phyloP scores from a whole-genome alignment of 1,140 invertebrate species.

The Eufriesea mexicana region DNA sequence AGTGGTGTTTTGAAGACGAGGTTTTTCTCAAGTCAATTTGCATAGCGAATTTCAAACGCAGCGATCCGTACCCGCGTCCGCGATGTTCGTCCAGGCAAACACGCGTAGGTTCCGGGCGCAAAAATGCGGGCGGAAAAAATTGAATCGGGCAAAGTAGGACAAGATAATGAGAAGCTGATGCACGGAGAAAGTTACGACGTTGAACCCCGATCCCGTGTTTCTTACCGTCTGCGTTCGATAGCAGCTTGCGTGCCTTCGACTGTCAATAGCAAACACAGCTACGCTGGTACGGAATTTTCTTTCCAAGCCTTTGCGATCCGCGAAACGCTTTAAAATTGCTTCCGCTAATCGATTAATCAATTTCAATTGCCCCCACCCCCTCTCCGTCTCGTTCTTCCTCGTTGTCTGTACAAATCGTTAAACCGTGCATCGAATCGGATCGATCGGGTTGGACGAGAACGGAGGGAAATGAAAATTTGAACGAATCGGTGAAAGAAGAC shows the following conservation, averaged over 20 bases:
- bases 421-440: constrained; percentile 15
- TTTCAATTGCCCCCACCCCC: constrained; percentile 9
- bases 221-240: constrained; percentile 31
- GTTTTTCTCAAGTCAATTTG: not conserved
- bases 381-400: not conserved
- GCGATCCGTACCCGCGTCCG: not conserved
- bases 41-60: not conserved
- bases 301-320: constrained; percentile 16
- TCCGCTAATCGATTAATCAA: constrained; percentile 40
- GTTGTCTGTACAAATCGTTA: not conserved
- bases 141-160: constrained; percentile 31
- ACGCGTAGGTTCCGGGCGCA: not conserved
- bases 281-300: constrained; percentile 19
- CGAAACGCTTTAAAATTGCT: constrained; percentile 32
- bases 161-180: constrained; percentile 47
- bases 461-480: constrained; percentile 38
- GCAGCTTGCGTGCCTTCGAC: constrained; percentile 44
- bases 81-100: not conserved
- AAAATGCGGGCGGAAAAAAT: constrained; percentile 20
- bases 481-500: not conserved
- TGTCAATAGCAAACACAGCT: constrained; percentile 45
- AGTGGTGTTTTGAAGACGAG: not conserved
- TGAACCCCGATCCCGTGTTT: constrained; percentile 15
- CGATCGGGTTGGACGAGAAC: not conserved
- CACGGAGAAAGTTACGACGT: constrained; percentile 45